phyloP scores from a whole-genome alignment of 2,113 vertebrate species.

The Clinocottus analis region DNA sequence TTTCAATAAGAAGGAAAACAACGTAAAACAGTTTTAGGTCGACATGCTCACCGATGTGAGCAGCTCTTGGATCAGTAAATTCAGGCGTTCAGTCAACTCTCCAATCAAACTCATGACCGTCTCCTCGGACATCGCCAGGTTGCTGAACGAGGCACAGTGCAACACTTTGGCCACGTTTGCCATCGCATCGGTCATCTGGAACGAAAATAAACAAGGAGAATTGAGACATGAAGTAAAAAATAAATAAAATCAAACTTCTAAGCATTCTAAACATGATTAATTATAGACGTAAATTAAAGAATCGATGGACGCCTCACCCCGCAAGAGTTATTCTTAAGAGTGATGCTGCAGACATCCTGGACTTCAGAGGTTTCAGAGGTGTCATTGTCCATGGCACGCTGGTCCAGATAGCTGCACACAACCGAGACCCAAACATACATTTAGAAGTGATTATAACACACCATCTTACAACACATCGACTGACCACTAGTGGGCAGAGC shows the following conservation, averaged over 20 bases:
- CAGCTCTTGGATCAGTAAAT: conserved; percentile 70
- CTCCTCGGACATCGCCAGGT: conserved; percentile 71
- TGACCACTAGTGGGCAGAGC: neutral
- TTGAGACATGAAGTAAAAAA: too few species aligned
- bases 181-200: conserved; percentile 72
- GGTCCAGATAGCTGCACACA: conserved; percentile 68
- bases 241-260: too few species aligned
- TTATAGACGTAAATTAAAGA: neutral
- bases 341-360: conserved; percentile 74
- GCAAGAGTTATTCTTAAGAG: conserved; percentile 59
- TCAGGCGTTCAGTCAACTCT: conserved; percentile 71
- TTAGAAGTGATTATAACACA: neutral
- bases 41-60: conserved; percentile 64
- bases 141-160: conserved; percentile 69
- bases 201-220: neutral
- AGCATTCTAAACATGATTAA: too few species aligned
- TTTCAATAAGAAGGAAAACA: neutral
- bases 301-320: conserved; percentile 61
- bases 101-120: conserved; percentile 61
- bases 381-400: conserved; percentile 13
- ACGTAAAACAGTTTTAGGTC: neutral
- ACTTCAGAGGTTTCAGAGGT: conserved; percentile 28
- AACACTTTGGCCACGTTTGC: conserved; percentile 67
- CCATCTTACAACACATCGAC: neutral
- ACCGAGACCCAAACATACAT: neutral